phyloP scores from a whole-genome alignment of 2,888 invertebrate genomes.

The Cheiracanthium punctorium region DNA sequence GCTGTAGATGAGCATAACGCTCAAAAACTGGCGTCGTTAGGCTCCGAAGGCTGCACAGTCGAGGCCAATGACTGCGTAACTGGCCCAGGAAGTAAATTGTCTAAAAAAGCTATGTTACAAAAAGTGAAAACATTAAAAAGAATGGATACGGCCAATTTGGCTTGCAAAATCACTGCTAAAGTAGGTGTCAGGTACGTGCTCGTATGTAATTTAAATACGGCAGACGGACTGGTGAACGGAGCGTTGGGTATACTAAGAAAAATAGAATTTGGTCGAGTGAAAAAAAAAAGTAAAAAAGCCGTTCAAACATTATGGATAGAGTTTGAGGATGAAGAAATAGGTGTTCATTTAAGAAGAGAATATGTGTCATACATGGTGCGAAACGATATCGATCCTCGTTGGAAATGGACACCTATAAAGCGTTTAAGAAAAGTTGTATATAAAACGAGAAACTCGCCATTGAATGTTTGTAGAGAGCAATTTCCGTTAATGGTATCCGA shows the following conservation, averaged over 20 bases:
- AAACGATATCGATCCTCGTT: not conserved
- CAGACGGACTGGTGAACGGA: too few relatives aligned
- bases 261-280: not conserved
- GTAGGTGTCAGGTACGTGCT: too few relatives aligned
- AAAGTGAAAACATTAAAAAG: too few relatives aligned
- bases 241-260: not conserved
- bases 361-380: not conserved
- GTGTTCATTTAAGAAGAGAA: not conserved
- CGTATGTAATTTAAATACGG: too few relatives aligned
- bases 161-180: too few relatives aligned
- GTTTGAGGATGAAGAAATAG: not conserved
- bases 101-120: too few relatives aligned
- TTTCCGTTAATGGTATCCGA: constrained; percentile 71
- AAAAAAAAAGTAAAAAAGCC: not conserved
- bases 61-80: too few relatives aligned
- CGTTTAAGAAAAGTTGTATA: not conserved
- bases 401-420: not conserved
- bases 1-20: too few relatives aligned
- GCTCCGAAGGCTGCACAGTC: too few relatives aligned
- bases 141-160: too few relatives aligned
- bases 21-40: too few relatives aligned
- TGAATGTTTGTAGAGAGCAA: constrained; percentile 38
- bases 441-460: not conserved
- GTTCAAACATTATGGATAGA: not conserved
- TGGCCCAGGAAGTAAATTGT: too few relatives aligned